These are phyloP conservation scores for Aphodius granarius DNA, from an alignment of 2,888 invertebrate species.

Conservation along the genomic window DNA sequence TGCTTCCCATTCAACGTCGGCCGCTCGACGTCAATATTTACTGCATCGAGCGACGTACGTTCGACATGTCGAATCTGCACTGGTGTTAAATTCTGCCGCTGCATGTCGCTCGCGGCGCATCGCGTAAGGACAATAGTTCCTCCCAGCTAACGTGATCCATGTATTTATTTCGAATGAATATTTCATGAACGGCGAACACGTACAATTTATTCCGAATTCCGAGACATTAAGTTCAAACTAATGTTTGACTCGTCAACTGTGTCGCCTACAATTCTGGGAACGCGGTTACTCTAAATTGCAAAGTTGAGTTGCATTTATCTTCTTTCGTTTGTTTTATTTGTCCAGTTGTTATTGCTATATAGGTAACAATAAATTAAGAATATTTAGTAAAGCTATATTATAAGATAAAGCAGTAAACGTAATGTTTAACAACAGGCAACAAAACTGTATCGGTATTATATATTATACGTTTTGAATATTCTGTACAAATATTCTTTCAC, in stretches of 20 bases:
- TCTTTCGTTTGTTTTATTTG: too few species aligned
- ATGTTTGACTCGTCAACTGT: background rate
- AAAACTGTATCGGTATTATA: too few species aligned
- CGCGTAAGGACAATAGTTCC: background rate
- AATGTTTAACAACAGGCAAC: too few species aligned
- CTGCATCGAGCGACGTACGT: background rate
- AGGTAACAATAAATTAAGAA: too few species aligned
- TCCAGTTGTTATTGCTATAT: too few species aligned
- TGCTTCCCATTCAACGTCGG: background rate
- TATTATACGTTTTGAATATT: too few species aligned
- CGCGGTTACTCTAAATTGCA: too few species aligned
- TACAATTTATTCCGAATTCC: background rate
- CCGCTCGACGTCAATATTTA: background rate
- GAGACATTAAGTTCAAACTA: slow-evolving; percentile 2
- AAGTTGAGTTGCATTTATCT: too few species aligned
- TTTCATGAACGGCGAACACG: slow-evolving; percentile 7
- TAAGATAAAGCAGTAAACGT: too few species aligned
- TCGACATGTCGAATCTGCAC: slow-evolving; percentile 1
- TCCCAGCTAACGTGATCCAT: background rate
- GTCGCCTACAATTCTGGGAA: background rate
- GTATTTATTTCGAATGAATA: slow-evolving; percentile 15
- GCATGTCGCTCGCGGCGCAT: background rate
- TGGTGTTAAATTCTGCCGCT: slow-evolving; percentile 6
- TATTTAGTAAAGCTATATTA: too few species aligned
- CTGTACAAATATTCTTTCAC: too few species aligned